Base-by-base conservation (phyloP, 64 coral and sea anemone species). In the Acropora yongei region DNA sequence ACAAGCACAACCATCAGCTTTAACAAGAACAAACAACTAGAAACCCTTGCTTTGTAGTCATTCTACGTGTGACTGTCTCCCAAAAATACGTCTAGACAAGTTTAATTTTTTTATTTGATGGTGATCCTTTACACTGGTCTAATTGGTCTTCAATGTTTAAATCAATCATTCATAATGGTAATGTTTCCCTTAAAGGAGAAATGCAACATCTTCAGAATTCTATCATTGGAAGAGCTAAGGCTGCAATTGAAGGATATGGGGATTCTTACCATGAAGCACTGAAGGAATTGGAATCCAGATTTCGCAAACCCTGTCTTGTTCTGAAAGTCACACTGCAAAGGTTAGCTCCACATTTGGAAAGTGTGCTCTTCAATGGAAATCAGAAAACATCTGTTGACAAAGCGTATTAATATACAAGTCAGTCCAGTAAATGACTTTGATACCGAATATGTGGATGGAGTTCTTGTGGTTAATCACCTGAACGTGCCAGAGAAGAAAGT, bases 121-220 rank as follows among this genome's bases (percentile, higher is more conserved):
- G 73, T 47, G 67, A 74, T 19, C 68, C 49, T 16, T 53, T 87
- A 4, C 11, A 47, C 16, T 87, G 67, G 84, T 46, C 60, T 48
- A 46, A 87, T 16, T 74, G 84, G 84, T 87, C 84, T 1, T 87
- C 84, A 47, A 74, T 69, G 68, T 69, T 87, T 87, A 87, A 87
- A 73, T 87, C 84, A 16, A 50, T 87, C 74, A 30, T 88, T 50
- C 46, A 88, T 88, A 74, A 88, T 88, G 49, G 39, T 41, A 53
- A 77, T 75, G 63, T 90, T 10, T 82, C 89, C 2, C 18, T 65
- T 9, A 90, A 90, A 71, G 89, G 77, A 73, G 80, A 75, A 44
- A 90, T 72, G 67, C 63, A 90, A 69, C 89, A 90, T 57, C 78
- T 82, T 30, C 89, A 90, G 66, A 90, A 55, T 8, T 80, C 76